These are phyloP conservation scores for Lycodopsis pacificus DNA, from an alignment of 2,797 vertebrate genomes.

Conservation along the genomic window DNA sequence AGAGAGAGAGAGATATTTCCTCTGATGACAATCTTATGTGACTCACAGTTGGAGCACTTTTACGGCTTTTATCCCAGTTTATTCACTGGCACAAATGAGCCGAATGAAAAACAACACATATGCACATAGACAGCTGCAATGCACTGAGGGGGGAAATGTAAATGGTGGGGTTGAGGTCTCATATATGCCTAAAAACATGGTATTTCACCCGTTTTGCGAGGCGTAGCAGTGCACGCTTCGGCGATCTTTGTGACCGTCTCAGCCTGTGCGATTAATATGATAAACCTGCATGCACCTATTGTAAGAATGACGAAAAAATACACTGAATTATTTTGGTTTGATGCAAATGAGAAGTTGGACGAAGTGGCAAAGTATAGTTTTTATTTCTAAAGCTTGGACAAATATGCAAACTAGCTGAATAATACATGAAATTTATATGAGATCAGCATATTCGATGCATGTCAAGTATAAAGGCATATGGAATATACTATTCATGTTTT, in stretches of 20 bases:
- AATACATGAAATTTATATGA: no score
- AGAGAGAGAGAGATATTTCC: not conserved
- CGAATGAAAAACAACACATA: not conserved
- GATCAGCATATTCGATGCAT: no score
- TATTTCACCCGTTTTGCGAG: not conserved
- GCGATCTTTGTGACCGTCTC: no score
- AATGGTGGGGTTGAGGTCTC: not conserved
- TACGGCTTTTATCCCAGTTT: not conserved
- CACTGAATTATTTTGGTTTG: not conserved
- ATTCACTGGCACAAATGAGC: not conserved
- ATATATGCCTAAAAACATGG: not conserved
- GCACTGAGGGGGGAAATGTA: not conserved
- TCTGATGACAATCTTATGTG: not conserved
- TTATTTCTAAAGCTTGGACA: no score
- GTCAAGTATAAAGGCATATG: no score
- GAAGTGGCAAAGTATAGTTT: no score
- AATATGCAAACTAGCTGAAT: no score
- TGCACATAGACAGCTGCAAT: not conserved
- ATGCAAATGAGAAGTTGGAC: no score
- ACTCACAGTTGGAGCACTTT: slow-evolving; percentile 4
- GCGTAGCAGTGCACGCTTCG: no score
- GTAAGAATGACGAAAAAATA: no score
- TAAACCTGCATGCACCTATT: not conserved
- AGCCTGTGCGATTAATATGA: not conserved
- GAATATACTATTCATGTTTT: no score